Base-by-base conservation (phyloP, 2,888 invertebrate genomes). In the Macropis europaea region DNA sequence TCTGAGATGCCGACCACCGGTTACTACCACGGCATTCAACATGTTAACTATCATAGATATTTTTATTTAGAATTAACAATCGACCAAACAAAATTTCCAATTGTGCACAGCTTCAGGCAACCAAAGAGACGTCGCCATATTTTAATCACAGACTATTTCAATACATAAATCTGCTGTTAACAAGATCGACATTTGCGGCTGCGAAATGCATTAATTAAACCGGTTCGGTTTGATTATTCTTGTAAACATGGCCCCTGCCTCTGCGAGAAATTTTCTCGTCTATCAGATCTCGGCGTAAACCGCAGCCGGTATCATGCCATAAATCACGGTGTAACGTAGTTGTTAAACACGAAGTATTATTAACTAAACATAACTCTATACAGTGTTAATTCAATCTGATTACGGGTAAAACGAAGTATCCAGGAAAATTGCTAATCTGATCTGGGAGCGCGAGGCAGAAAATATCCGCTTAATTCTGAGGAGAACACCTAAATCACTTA, bases 381-480 rank as follows among this genome's bases (percentile, higher is more conserved):
- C 6, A 19, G 15, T 17, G 38, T 54, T 67, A 67, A 67, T 62
- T 42, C 47, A 26, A 62, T 19, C 17, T 26, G 67, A 67, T 62
- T 64, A 64, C 24, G 11, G n/a, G 40, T 15, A 32, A 34, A 57
- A 28, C 63, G 63, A 57, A 47, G 42, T 64, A 64, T 38, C 48
- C 48, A 11, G 40, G 40, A 32, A 57, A 64, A 57, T 64, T 47
- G 57, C 30, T 66, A 60, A 66, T 66, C 40, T n/a, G 54, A 67
- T 54, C 38, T 28, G n/a, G 2, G 13, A 22, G 19, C 38, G n/a
- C 22, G 34, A 15, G 26, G 47, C 48, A 40, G 61, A 54, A 62
- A 67, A 67, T 62, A 62, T 67, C 62, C 54, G 54, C 38, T 63
- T 56, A 68, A 56, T 63, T 43, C 63, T 28, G 28, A 24, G 26